Base-by-base conservation (phyloP, 2,113 vertebrate genomes). In the Toxostoma redivivum region DNA sequence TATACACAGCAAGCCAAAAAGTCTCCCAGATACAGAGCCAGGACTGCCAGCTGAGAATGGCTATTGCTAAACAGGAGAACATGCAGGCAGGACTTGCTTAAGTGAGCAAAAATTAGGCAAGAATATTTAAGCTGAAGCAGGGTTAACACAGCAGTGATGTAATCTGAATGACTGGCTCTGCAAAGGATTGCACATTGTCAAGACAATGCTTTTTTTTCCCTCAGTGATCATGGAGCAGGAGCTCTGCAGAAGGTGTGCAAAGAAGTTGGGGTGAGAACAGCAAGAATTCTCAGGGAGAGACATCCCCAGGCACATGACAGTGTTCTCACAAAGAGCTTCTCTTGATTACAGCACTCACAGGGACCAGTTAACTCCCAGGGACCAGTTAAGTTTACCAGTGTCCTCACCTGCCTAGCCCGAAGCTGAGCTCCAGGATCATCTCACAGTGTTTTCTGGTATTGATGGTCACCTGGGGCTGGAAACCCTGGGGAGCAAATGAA, bases 1-100 rank as follows among this genome's bases (percentile, higher is more conserved):
- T 79, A 27, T 6, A 80, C 48, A 65, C 24, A 85, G 57, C 35
- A 64, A 92, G 89, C 91, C 82, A 58, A 94, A 86, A 93, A 95
- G 57, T 78, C 51, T 95, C 77, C 64, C 71, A 92, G 83, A 94
- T 42, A 33, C 37, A 51, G 42, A 78, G 84, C 88, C 73, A 94
- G 76, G 67, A 53, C 48, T 70, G 80, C 67, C 89, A 95, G 76
- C 90, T 60, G 91, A 96, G 65, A 86, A 58, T 42, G 12, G 14
- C 71, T 82, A 27, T 69, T 77, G 71, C 91, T 93, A 42, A 97
- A 67, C 2, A 44, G 78, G 33, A 84, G 24, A 28, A 19, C 1
- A 6, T 37, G 60, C 71, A 92, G 61, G 61, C 44, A 48, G 73
- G 61, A 78, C 48, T 51, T 79, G 27, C 61, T 81, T 40, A 19